Evolutionary conservation across 2,888 invertebrate species (phyloP).

Genomic region (Megamerina dolium): DNA sequence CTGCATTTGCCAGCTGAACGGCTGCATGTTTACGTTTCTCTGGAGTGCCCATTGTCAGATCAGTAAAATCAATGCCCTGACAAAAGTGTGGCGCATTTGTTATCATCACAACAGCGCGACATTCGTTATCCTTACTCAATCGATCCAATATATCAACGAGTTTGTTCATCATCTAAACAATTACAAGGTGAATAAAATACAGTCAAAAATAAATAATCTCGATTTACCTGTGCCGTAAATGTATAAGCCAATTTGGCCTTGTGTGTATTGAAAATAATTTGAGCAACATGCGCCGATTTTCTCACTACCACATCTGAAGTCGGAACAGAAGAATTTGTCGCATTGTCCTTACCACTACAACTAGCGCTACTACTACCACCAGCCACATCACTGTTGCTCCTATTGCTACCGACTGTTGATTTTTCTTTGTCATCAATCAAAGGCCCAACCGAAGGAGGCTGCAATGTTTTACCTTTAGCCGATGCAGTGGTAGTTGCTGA

Average conservation of each 20-base stretch:
- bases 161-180: constrained; percentile 63
- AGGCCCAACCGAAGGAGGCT: constrained; percentile 17
- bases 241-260: constrained; percentile 58
- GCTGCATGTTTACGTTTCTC: constrained; percentile 61
- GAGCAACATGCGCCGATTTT: constrained; percentile 51
- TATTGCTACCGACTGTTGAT: neutral
- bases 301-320: constrained; percentile 24
- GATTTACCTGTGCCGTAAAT: constrained; percentile 56
- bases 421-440: constrained; percentile 17
- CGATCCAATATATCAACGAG: constrained; percentile 62
- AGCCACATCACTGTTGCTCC: constrained; percentile 2
- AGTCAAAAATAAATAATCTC: neutral
- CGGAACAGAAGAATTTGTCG: constrained; percentile 1
- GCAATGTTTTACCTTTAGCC: constrained; percentile 10
- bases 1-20: constrained; percentile 61
- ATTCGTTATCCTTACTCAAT: constrained; percentile 59
- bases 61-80: constrained; percentile 74
- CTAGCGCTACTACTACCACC: constrained; percentile 1
- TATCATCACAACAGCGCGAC: constrained; percentile 61
- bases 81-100: constrained; percentile 73
- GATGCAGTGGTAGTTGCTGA: constrained; percentile 13
- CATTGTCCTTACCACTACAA: constrained; percentile 4
- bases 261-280: constrained; percentile 56
- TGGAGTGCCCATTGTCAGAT: constrained; percentile 57
- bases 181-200: neutral